Base-by-base conservation (phyloP, 2,797 vertebrate genomes). In the Sparidentex hasta region DNA sequence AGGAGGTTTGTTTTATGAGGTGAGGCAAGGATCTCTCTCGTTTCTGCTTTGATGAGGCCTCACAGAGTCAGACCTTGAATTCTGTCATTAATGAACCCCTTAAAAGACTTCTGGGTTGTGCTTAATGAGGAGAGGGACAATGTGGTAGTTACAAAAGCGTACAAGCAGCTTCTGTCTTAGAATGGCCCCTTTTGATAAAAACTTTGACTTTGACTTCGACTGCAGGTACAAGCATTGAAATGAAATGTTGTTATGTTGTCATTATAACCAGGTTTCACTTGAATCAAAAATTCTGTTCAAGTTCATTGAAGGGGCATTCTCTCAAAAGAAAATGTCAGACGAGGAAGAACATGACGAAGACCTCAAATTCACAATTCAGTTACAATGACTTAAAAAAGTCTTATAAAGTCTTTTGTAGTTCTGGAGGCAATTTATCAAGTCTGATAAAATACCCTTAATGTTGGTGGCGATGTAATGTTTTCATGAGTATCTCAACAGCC, bases 11-110 rank as follows among this genome's bases (percentile, higher is more conserved):
- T 83, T 61, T 87, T 44, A 27, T 0, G 56, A 72, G 82, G 68
- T 71, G 76, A 64, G 41, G 38, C 63, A 51, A 7, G 20, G 59
- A 68, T 74, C 72, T 58, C 59, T 65, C 77, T 65, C 64, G 71
- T 79, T 58, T 50, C 57, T 43, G 27, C 74, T 79, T 77, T 82
- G 82, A 75, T 80, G 76, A 72, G 44, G 52, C 52, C 56, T n/a
- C 0, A 7, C 55, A 12, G 12, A 46, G 74, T 56, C 27, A 7
- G 16, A 66, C 76, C 78, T 74, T 78, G 65, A 81, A 76, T 57
- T 73, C 47, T 68, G 65, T 71, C 68, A 57, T 71, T 80, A 85
- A 68, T 50, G 71, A 81, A 41, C 8, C 46, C 25, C 58, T 76
- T 61, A 61, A 72, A 78, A 51, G 50, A 41, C 27, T 50, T 71